Percentiles rank a stretch among this genome's conserved stretches.
Evolutionary conservation across 2,797 vertebrate species (phyloP).

Genomic region (Ispidina picta): DNA sequence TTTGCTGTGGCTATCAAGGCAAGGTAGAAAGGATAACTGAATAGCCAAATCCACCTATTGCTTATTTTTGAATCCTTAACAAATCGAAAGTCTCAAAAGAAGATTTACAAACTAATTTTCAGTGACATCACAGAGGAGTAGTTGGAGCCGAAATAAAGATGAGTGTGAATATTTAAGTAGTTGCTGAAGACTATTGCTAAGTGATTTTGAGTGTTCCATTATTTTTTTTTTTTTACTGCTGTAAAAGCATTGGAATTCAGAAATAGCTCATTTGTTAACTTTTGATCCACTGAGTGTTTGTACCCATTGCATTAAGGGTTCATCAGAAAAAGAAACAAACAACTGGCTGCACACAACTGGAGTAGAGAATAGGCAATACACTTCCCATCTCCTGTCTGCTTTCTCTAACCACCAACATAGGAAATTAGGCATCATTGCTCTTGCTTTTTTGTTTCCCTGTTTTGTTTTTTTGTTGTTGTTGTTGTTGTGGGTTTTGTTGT

Average conservation of each 20-base stretch:
- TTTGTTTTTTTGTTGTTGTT: no score
- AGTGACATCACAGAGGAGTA: not conserved
- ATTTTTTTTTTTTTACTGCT: constrained; percentile 8
- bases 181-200: not conserved
- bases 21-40: not conserved
- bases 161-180: not conserved
- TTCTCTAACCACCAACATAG: no score
- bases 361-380: not conserved
- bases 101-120: not conserved
- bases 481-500: no score
- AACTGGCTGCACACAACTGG: not conserved
- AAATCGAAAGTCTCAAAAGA: not conserved
- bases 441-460: not conserved
- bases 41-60: not conserved
- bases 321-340: not conserved
- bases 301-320: not conserved
- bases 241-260: not conserved
- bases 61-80: not conserved
- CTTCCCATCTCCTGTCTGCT: not conserved
- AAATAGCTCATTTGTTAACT: not conserved
- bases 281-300: not conserved
- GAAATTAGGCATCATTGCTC: not conserved
- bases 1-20: not conserved
- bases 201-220: not conserved
- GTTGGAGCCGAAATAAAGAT: not conserved